These are phyloP conservation scores for Thunnus albacares DNA, from an alignment of 2,797 vertebrate species.

Conservation along the genomic window DNA sequence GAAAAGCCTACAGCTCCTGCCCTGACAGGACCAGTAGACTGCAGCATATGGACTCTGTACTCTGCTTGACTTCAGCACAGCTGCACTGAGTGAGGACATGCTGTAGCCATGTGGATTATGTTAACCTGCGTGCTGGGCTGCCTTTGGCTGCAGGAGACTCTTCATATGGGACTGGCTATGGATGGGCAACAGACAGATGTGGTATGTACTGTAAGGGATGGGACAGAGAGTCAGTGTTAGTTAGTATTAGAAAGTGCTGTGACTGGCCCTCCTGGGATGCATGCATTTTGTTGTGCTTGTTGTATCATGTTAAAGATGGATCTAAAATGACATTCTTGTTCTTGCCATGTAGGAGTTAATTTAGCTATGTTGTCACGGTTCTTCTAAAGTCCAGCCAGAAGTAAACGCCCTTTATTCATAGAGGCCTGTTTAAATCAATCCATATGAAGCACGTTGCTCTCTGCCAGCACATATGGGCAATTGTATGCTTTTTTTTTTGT, in stretches of 20 bases:
- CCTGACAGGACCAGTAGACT: slow-evolving; percentile 33
- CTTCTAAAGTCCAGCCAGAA: slow-evolving; percentile 16
- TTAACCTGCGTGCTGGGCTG: slow-evolving; percentile 63
- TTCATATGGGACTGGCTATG: slow-evolving; percentile 59
- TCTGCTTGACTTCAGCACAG: slow-evolving; percentile 42
- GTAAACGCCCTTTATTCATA: slow-evolving; percentile 16
- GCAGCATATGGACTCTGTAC: slow-evolving; percentile 45
- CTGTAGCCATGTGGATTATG: slow-evolving; percentile 71
- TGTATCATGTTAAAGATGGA: neutral
- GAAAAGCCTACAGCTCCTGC: slow-evolving; percentile 39
- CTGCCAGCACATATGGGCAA: slow-evolving; percentile 34
- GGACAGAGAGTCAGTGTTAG: neutral
- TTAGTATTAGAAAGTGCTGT: neutral
- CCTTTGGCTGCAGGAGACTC: slow-evolving; percentile 59
- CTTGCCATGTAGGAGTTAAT: neutral
- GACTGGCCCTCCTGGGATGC: neutral
- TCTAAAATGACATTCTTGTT: slow-evolving; percentile 7
- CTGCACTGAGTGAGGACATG: slow-evolving; percentile 50
- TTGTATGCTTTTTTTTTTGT: neutral
- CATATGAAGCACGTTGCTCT: slow-evolving; percentile 32
- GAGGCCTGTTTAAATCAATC: slow-evolving; percentile 41
- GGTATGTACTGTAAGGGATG: slow-evolving; percentile 56
- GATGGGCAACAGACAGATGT: slow-evolving; percentile 51
- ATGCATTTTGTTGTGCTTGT: neutral
- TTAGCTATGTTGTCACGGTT: neutral